Conservation (phyloP, 1,140 invertebrate genomes). For the Helicoverpa armigera region DNA sequence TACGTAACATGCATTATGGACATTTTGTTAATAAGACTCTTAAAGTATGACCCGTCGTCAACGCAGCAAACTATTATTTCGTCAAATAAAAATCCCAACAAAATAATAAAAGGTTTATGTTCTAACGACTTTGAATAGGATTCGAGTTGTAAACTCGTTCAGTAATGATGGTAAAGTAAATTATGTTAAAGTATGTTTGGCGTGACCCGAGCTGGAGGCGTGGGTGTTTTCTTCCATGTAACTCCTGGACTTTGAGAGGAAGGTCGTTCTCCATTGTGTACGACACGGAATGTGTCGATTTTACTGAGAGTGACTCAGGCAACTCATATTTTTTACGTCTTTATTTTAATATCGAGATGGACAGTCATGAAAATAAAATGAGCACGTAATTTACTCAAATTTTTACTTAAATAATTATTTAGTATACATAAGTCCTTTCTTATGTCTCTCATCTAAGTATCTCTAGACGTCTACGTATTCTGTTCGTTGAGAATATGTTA, state of each 20-base stretch:
- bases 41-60: no score
- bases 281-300: neutral
- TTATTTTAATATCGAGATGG: no score
- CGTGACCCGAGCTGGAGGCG: constrained; percentile 26
- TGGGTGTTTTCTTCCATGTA: constrained; percentile 22
- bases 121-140: neutral
- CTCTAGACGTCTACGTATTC: no score
- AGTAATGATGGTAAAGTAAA: constrained; percentile 5
- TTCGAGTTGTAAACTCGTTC: neutral
- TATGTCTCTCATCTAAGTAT: no score
- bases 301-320: neutral
- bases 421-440: no score
- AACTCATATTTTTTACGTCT: no score
- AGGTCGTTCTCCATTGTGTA: neutral
- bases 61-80: neutral
- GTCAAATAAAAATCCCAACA: neutral
- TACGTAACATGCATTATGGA: no score
- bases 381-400: no score
- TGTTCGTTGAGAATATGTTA: no score
- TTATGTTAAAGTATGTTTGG: constrained; percentile 3
- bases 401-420: no score
- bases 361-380: no score
- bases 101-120: neutral
- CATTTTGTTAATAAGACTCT: no score
- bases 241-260: constrained; percentile 5